phyloP scores from a whole-genome alignment of 2,113 vertebrate genomes.

The Anguilla japonica region DNA sequence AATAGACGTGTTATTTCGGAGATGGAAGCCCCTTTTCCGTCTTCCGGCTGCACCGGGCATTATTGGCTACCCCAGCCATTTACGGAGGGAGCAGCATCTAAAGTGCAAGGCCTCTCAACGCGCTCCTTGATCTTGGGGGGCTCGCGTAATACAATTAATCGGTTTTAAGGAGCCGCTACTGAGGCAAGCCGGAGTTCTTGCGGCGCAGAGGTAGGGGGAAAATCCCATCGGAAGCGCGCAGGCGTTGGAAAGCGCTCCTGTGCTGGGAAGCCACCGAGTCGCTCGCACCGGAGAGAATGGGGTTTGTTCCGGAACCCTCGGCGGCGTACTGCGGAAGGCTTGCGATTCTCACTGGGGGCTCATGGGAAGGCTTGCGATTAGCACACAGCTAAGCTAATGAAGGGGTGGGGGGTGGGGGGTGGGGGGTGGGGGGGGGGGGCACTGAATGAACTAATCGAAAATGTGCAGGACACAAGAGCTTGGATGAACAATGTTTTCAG shows the following conservation, averaged over 20 bases:
- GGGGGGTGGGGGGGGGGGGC: too few species aligned
- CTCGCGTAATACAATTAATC: conserved; percentile 73
- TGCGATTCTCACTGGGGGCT: neutral
- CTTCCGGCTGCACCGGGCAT: neutral
- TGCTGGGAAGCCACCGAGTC: conserved; percentile 10
- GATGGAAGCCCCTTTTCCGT: neutral
- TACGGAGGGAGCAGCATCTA: conserved; percentile 36
- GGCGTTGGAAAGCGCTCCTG: neutral
- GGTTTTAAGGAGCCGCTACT: conserved; percentile 63
- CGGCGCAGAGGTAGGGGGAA: conserved; percentile 36
- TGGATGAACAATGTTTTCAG: neutral
- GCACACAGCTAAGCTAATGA: neutral
- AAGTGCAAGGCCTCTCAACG: conserved; percentile 52
- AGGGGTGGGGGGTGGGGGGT: too few species aligned
- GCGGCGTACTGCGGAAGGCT: neutral
- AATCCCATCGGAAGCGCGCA: conserved; percentile 46
- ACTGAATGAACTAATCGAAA: neutral
- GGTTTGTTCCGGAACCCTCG: conserved; percentile 48
- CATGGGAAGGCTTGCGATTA: neutral
- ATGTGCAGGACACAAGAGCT: too few species aligned
- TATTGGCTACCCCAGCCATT: neutral
- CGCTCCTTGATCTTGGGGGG: conserved; percentile 60
- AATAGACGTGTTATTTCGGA: neutral
- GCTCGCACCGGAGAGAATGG: conserved; percentile 47
- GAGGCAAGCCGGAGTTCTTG: conserved; percentile 50